A percentile compares a stretch with the other conserved stretches of the same genome.
These are phyloP conservation scores for Alectoris magna DNA, from an alignment of 2,797 vertebrate species.

Conservation along the genomic window DNA sequence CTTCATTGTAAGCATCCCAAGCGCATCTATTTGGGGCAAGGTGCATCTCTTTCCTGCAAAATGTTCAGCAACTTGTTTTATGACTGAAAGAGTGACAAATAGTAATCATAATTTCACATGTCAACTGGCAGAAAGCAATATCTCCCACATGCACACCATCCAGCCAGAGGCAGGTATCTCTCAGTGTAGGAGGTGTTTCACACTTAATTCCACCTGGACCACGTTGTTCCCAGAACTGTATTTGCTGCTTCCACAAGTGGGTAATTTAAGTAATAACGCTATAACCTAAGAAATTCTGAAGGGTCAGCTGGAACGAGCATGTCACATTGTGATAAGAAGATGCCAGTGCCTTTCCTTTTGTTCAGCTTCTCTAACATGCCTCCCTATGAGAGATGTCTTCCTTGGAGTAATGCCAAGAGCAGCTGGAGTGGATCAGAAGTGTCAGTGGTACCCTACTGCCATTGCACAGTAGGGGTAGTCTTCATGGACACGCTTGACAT, in stretches of 20 bases:
- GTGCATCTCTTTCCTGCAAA: not conserved
- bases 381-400: not conserved
- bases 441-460: not conserved
- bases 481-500: not conserved
- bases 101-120: not conserved
- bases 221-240: not conserved
- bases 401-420: not conserved
- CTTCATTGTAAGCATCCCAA: not conserved
- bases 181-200: not conserved
- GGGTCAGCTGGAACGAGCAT: not conserved
- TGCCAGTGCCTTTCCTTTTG: not conserved
- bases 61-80: not conserved
- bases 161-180: not conserved
- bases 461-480: not conserved
- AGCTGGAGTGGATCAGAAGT: not conserved
- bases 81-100: constrained; percentile 15
- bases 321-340: not conserved
- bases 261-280: not conserved
- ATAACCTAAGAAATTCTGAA: not conserved
- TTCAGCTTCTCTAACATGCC: not conserved
- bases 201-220: not conserved
- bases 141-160: not conserved
- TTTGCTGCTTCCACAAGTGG: not conserved
- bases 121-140: constrained; percentile 5
- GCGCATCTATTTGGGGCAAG: not conserved